These are phyloP conservation scores for Sphaeridia pumilis DNA, from an alignment of 2,888 invertebrate species.

Conservation along the genomic window DNA sequence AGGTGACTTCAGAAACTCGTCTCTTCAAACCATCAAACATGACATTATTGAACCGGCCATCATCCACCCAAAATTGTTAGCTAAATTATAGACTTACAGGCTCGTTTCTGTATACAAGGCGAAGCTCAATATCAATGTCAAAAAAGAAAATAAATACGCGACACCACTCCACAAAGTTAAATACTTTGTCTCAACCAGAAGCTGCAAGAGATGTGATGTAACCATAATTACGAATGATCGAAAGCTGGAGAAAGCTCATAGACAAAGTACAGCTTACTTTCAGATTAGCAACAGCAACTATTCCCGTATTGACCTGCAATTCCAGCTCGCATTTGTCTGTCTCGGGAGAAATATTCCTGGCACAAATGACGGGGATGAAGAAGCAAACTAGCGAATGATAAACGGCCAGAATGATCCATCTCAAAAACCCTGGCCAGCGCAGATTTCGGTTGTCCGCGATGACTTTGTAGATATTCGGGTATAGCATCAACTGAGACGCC, in stretches of 20 bases:
- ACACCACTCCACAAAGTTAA: conserved; percentile 47
- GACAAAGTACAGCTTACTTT: conserved; percentile 1
- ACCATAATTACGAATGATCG: too few relatives aligned
- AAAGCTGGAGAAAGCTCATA: too few relatives aligned
- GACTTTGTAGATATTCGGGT: conserved; percentile 56
- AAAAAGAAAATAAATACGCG: conserved; percentile 47
- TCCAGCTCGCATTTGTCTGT: conserved; percentile 48
- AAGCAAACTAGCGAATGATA: conserved; percentile 57
- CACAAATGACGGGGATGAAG: conserved; percentile 42
- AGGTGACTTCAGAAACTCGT: too few relatives aligned
- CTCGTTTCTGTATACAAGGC: conserved; percentile 48
- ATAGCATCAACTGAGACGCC: conserved; percentile 45
- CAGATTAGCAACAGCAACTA: conserved; percentile 47
- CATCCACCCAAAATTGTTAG: too few relatives aligned
- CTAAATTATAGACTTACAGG: conserved; percentile 46
- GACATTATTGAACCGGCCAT: too few relatives aligned
- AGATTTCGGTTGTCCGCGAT: conserved; percentile 53
- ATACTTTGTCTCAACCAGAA: conserved; percentile 52
- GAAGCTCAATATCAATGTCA: conserved; percentile 47
- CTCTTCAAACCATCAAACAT: too few relatives aligned
- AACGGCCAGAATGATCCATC: conserved; percentile 48
- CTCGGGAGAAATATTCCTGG: conserved; percentile 31
- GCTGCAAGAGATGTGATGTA: too few relatives aligned
- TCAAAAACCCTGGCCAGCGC: conserved; percentile 50
- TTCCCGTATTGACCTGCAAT: conserved; percentile 48